Evolutionary conservation across 2,888 invertebrate genomes (phyloP).

Genomic region (Pycnomerus fuliginosus): DNA sequence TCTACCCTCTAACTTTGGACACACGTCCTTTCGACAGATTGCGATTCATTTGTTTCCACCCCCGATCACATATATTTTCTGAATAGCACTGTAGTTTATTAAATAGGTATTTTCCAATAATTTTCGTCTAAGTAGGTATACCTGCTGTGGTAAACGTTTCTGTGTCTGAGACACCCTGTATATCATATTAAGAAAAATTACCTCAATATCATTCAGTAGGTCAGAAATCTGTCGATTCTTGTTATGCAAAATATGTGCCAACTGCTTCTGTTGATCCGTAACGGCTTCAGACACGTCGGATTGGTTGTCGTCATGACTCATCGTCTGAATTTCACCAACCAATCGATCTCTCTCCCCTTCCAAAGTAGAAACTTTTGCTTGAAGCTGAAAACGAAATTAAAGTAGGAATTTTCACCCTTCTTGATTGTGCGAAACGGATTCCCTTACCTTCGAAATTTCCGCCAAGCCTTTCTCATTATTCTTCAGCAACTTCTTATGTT

Average conservation of each 20-base stretch:
- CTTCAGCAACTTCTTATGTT: constrained; percentile 50
- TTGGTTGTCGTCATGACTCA: constrained; percentile 50
- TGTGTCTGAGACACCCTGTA: too few relatives aligned
- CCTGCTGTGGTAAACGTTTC: too few relatives aligned
- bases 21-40: too few relatives aligned
- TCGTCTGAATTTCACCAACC: constrained; percentile 52
- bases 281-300: constrained; percentile 57
- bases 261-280: constrained; percentile 56
- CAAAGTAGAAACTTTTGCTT: constrained; percentile 47
- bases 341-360: constrained; percentile 51
- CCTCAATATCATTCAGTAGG: constrained; percentile 73
- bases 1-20: too few relatives aligned
- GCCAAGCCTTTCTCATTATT: constrained; percentile 45
- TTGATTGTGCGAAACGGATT: neutral
- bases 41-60: too few relatives aligned
- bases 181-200: too few relatives aligned
- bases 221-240: constrained; percentile 80
- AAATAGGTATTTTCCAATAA: too few relatives aligned
- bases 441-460: constrained; percentile 50
- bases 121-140: too few relatives aligned
- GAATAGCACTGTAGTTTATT: too few relatives aligned
- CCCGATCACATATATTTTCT: too few relatives aligned
- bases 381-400: constrained; percentile 41
- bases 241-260: constrained; percentile 60
- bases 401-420: neutral